Evolutionary conservation across 2,797 vertebrate species (phyloP), one percentile per base, ranked within the genome.

Genomic region (Fistularia tabacaria): DNA sequence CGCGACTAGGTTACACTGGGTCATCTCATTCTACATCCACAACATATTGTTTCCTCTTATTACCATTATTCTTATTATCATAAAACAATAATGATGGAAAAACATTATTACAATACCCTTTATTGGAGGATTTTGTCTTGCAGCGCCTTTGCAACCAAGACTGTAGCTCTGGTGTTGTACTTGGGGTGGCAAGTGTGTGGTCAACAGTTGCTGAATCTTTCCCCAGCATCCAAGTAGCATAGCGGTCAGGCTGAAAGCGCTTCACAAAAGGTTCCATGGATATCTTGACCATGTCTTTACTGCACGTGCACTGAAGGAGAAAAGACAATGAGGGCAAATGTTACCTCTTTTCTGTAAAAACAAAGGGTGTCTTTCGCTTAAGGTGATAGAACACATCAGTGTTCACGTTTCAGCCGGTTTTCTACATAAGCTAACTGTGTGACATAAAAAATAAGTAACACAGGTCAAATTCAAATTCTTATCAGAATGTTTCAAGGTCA

Each of bases 181-280:
- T 88, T 14, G 94, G 93, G 37, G 94, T 98, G 25, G 96, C 87
- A 14, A 86, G 89, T 11, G 89, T 92, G 85, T 99, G 97, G 87
- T 99, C 96, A 52, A 98, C 90, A 12, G 85, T 82, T 7, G 91
- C 88, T 9, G 91, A 69, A 84, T 99, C 97, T 71, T 96, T 99
- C 48, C 95, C 97, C 86, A 94, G 81, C 84, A 95, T 95, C 96
- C 96, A 99, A 52, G 87, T 89, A 37, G 92, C 74, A 10, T 98
- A 97, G 42, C 95, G 93, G 48, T 97, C 93, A 10, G 95, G 96
- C 65, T 99, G 97, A 87, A 99, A 99, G 55, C 90, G 94, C 77
- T 87, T 94, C 64, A 99, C 96, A 82, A 99, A 99, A 13, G 96
- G 85, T 45, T 99, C 96, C 97, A 99, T 98, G 46, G 96, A 96